Base-by-base conservation (phyloP, 2,888 invertebrate species). In the Chymomyza procnemis region DNA sequence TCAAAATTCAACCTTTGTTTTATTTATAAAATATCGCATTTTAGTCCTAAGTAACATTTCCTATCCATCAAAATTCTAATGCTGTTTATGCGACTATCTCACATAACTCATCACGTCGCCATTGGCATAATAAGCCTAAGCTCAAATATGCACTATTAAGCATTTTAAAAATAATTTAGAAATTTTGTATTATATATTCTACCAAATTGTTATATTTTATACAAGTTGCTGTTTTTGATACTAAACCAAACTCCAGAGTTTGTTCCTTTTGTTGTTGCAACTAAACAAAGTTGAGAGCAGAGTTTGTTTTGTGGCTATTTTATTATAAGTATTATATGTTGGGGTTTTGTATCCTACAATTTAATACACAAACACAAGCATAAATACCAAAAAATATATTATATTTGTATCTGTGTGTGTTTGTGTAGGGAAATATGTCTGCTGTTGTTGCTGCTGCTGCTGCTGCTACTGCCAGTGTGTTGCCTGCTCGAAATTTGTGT, bases 401-500 rank as follows among this genome's bases (percentile, higher is more conserved):
- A 57, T 55, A 65, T 54, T 52, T 56, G 52, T 57, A 60, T 66
- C 21, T 68, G 50, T 65, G 14, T 68, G n/a, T 56, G 52, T 57
- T 57, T 66, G 22, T 68, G 50, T 65, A n/a, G 68, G n/a, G 60
- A 46, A 62, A 5, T 61, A 61, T 52, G 58, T 61, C 30, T 9
- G 54, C 46, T 64, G n/a, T 54, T 59, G 22, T 62, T 18, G 64
- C 48, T 61, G 64, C 67, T 64, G 52, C 63, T 64, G 14, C 55
- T 66, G 69, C 34, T 62, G 34, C 22, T 71, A 67, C 18, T 73
- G 65, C 47, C 69, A 62, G 57, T 73, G 57, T 73, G 69, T 61
- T 75, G 74, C 65, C 67, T 72, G 74, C 75, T 76, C 75, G 78
- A 79, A 86, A 88, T 87, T 85, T 88, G 88, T 89, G 87, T 84